Base-by-base conservation (phyloP, 1,140 invertebrate species). In the Bombyx mandarina region DNA sequence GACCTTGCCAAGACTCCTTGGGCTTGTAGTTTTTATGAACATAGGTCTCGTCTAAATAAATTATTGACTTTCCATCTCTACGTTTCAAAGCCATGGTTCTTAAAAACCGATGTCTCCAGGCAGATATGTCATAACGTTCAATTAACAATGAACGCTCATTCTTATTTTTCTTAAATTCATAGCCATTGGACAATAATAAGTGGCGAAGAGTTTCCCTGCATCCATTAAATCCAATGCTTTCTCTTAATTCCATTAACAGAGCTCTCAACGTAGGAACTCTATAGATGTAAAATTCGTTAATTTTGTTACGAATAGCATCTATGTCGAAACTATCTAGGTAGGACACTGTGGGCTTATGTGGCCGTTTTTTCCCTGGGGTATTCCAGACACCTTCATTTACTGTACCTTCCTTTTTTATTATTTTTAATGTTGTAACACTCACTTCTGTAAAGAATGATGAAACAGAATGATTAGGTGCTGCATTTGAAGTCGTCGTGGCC, bases 1-100 rank as follows among this genome's bases (percentile, higher is more conserved):
- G 61, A 10, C 63, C 66, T 58, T 68, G 66, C 62, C 60, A 68
- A 9, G 56, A 65, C 35, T 64, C 64, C 51, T 68, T 71, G 12
- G 4, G 22, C 22, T 65, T 57, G 45, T 45, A 52, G 43, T 57
- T 52, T 54, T 64, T 18, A 46, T 66, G 69, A 8, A 67, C 47
- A 58, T 69, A 69, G 42, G 62, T 66, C 26, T 65, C 66, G 61
- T 69, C 60, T 26, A 68, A 51, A 54, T 9, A 10, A 6, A 2
- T 48, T 48, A 7, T 10, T 48, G 6, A 48, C 10, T 48, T 48
- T 4, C n/a, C 12, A n/a, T 7, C 12, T 18, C 48, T 50, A 7
- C 10, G 12, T 26, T 50, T 50, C 48, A 7, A 8, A 50, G 12
- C 48, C 12, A 50, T 52, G 12, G 26, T 4, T 52, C 51, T 52